These are phyloP conservation scores for Drosophila acutilabella DNA, from an alignment of 2,888 invertebrate genomes.

Conservation along the genomic window DNA sequence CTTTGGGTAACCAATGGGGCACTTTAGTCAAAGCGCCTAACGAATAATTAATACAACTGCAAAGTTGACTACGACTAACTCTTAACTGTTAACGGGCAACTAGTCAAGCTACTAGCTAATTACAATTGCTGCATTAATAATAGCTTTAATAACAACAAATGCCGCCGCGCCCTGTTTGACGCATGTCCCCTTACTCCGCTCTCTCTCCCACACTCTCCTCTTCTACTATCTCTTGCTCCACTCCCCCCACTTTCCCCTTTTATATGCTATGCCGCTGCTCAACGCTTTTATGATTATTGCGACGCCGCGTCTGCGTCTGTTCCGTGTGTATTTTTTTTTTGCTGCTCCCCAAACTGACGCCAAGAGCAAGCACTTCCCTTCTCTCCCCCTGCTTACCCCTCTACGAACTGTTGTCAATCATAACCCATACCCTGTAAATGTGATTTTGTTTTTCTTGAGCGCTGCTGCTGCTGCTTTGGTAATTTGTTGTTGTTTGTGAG, in stretches of 20 bases:
- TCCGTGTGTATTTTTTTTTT: conserved; percentile 34
- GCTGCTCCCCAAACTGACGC: conserved; percentile 59
- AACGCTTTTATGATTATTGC: conserved; percentile 76
- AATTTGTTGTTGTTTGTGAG: conserved; percentile 58
- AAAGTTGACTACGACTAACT: conserved; percentile 40
- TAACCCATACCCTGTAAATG: conserved; percentile 38
- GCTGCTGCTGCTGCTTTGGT: conserved; percentile 34
- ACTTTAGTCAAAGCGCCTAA: conserved; percentile 41
- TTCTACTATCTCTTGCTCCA: not conserved
- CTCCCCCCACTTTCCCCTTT: conserved; percentile 27
- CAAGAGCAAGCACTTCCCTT: conserved; percentile 28
- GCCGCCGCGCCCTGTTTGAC: conserved; percentile 48
- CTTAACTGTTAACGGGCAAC: conserved; percentile 8
- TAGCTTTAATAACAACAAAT: conserved; percentile 19
- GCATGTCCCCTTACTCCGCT: conserved; percentile 22
- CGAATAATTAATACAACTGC: conserved; percentile 72
- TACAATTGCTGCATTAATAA: conserved; percentile 53
- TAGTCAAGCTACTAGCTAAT: conserved; percentile 35
- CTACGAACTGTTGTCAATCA: conserved; percentile 61
- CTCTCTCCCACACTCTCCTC: not conserved
- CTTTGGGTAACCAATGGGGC: conserved; percentile 31
- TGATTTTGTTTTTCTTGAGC: conserved; percentile 13
- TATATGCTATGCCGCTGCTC: conserved; percentile 10
- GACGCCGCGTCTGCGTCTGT: conserved; percentile 77
- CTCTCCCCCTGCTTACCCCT: not conserved